A percentile compares a stretch with the other conserved stretches of the same genome.
phyloP scores from a whole-genome alignment of 2,888 invertebrate genomes.

The Macrosoma leucophasiata region DNA sequence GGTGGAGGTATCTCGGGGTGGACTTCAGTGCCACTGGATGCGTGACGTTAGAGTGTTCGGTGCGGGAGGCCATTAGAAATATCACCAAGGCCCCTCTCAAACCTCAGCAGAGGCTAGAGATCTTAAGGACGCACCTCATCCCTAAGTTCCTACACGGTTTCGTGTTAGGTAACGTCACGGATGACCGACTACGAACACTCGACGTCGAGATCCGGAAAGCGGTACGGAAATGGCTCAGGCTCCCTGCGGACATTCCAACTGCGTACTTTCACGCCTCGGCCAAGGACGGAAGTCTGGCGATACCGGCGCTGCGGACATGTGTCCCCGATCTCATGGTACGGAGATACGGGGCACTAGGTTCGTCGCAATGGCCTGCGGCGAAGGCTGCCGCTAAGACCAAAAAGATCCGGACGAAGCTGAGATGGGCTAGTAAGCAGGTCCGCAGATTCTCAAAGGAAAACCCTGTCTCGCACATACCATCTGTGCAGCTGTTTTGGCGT shows the following conservation, averaged over 20 bases:
- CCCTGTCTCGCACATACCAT: too few species aligned
- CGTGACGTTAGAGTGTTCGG: conserved; percentile 27
- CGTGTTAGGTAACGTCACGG: conserved; percentile 31
- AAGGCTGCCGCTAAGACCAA: conserved; percentile 23
- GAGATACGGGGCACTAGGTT: conserved; percentile 25
- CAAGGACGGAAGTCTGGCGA: conserved; percentile 26
- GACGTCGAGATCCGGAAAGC: conserved; percentile 34
- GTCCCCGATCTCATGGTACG: conserved; percentile 23
- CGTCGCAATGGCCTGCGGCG: conserved; percentile 23
- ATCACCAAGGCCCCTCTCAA: conserved; percentile 38
- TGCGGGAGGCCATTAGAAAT: conserved; percentile 27
- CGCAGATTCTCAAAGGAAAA: conserved; percentile 6
- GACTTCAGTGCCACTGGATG: conserved; percentile 34
- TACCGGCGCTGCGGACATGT: conserved; percentile 30
- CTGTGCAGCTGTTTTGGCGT: too few species aligned
- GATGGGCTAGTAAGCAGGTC: conserved; percentile 16
- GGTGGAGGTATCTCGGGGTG: conserved; percentile 34
- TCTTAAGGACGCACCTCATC: conserved; percentile 38
- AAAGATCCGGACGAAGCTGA: conserved; percentile 21
- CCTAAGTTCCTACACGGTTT: conserved; percentile 42
- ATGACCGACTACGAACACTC: conserved; percentile 29
- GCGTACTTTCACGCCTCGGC: conserved; percentile 35
- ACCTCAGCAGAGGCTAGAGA: conserved; percentile 41
- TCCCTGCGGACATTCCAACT: conserved; percentile 30
- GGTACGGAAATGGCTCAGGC: conserved; percentile 31